phyloP scores from a whole-genome alignment of 2,888 invertebrate genomes.

The Perizoma affinitatum region DNA sequence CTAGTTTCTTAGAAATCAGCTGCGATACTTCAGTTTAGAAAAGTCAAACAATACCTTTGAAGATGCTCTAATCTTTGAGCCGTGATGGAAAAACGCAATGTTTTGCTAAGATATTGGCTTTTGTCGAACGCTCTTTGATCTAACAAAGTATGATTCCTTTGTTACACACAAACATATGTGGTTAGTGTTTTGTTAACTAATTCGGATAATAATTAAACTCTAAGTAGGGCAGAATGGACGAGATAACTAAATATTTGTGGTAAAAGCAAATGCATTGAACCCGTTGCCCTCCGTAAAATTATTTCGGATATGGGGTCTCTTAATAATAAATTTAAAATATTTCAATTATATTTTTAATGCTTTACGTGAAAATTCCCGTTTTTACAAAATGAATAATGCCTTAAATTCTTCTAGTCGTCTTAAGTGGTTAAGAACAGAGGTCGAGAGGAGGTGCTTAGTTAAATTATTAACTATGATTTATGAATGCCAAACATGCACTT shows the following conservation, averaged over 20 bases:
- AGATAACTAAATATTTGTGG: neutral
- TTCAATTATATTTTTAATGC: too few relatives aligned
- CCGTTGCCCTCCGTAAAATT: too few relatives aligned
- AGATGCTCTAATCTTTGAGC: constrained; percentile 35
- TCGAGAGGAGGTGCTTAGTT: too few relatives aligned
- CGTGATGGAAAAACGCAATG: constrained; percentile 30
- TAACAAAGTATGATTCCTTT: constrained; percentile 17
- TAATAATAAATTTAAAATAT: too few relatives aligned
- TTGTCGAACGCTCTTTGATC: constrained; percentile 19
- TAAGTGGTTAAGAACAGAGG: too few relatives aligned
- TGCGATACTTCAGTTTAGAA: constrained; percentile 37
- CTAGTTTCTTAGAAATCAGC: constrained; percentile 32
- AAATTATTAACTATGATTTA: too few relatives aligned
- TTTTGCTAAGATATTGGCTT: constrained; percentile 28
- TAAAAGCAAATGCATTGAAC: too few relatives aligned
- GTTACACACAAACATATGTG: constrained; percentile 26
- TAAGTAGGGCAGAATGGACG: neutral
- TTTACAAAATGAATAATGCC: too few relatives aligned
- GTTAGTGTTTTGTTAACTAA: constrained; percentile 33
- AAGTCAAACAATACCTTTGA: constrained; percentile 41
- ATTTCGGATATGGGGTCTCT: too few relatives aligned
- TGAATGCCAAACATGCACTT: too few relatives aligned
- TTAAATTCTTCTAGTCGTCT: too few relatives aligned
- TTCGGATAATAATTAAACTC: constrained; percentile 20
- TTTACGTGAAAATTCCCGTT: too few relatives aligned